phyloP scores from a whole-genome alignment of 2,888 invertebrate species.

The Formica aserva region DNA sequence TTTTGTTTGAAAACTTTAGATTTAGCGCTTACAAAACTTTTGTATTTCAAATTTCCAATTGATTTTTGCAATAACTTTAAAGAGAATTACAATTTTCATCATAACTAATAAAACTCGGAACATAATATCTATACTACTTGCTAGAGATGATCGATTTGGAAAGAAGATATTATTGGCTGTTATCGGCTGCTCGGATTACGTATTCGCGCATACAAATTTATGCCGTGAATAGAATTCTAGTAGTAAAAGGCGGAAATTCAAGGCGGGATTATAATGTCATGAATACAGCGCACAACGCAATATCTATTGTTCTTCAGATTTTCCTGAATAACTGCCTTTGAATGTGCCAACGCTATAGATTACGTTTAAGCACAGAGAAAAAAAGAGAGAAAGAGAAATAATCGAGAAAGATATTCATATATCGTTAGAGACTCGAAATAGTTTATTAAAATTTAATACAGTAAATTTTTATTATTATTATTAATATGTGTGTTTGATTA shows the following conservation, averaged over 20 bases:
- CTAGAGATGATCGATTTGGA: background rate
- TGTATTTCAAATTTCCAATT: background rate
- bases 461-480: background rate
- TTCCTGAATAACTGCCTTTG: constrained; percentile 10
- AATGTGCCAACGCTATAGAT: background rate
- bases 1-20: background rate
- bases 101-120: background rate
- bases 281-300: background rate
- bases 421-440: background rate
- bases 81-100: background rate
- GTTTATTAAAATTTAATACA: background rate
- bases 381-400: background rate
- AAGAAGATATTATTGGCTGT: background rate
- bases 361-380: background rate
- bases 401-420: background rate
- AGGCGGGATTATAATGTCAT: constrained; percentile 14
- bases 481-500: background rate
- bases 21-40: background rate
- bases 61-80: background rate
- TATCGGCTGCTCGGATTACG: background rate
- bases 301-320: constrained; percentile 28
- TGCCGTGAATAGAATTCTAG: background rate
- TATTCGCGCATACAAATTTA: constrained; percentile 28
- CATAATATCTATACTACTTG: constrained; percentile 2
- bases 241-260: constrained; percentile 44